Percentiles rank a stretch among this genome's conserved stretches.
Evolutionary conservation across 37 sponge, comb jelly and placozoan species (phyloP).

Genomic region (Crambe crambe): DNA sequence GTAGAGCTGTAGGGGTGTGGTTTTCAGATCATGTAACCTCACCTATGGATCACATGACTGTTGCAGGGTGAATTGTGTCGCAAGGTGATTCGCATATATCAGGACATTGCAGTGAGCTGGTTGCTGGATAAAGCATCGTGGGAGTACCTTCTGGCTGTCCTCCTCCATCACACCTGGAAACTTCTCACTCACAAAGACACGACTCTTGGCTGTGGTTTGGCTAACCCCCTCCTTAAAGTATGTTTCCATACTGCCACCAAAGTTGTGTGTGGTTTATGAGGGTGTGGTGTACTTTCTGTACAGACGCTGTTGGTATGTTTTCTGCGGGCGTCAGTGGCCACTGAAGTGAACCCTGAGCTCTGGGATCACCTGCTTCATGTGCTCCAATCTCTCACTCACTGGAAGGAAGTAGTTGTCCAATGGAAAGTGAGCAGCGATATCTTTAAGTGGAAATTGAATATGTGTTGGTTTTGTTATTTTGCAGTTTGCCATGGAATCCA

Average conservation of each 20-base stretch:
- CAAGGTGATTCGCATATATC: constrained; percentile 66
- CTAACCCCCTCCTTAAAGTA: constrained; percentile 66
- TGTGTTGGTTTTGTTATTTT: not conserved
- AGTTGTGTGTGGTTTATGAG: no score
- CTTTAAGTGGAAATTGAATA: not conserved
- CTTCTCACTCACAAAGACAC: not conserved
- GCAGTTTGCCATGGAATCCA: constrained; percentile 54
- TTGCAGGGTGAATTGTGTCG: constrained; percentile 56
- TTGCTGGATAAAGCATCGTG: constrained; percentile 53
- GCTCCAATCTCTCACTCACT: constrained; percentile 65
- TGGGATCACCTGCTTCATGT: constrained; percentile 75
- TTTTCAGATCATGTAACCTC: not conserved
- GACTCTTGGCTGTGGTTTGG: constrained; percentile 51
- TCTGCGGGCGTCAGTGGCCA: constrained; percentile 72
- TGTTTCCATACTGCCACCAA: not conserved
- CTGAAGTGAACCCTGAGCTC: constrained; percentile 36
- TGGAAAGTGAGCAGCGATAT: constrained; percentile 63
- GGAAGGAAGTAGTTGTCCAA: constrained; percentile 71
- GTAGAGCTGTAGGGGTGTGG: not conserved
- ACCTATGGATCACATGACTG: not conserved
- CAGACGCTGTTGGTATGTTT: constrained; percentile 83
- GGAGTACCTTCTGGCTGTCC: constrained; percentile 68
- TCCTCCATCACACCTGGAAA: constrained; percentile 53
- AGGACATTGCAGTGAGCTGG: constrained; percentile 54
- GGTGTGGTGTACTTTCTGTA: not conserved